Evolutionary conservation across 2,888 invertebrate species (phyloP), one percentile per base, ranked within the genome.

Genomic region (Erebia ligea): DNA sequence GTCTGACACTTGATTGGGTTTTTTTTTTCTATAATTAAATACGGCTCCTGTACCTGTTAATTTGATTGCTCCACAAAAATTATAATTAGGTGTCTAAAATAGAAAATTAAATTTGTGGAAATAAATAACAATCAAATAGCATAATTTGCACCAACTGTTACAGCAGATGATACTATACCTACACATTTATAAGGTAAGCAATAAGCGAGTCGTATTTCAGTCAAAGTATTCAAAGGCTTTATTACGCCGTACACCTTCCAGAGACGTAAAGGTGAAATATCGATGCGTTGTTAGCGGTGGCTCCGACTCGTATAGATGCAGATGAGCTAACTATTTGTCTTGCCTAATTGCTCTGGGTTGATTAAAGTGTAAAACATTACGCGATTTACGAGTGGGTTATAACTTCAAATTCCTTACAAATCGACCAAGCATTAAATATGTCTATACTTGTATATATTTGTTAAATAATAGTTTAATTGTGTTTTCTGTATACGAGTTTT

Each of bases 321-420:
- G 92, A 92, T 92, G 92, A 92, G 92, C 88, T 81, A 87, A 90
- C 91, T 92, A 92, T 92, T 92, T 92, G 90, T 92, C 91, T 92
- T 92, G 84, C 87, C 88, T 90, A 91, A 91, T 92, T 86, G 91
- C 85, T 85, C 85, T 85, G 86, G 89, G 85, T 92, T 92, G 92
- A 92, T 92, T 92, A 92, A 92, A 92, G 87, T 86, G 88, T 89
- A 89, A 92, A 92, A 90, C 91, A 91, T 90, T 92, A 88, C 91
- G 85, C 88, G 85, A 78, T 80, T 84, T 86, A 84, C 82, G 84
- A 82, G 82, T 85, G 15, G 40, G 17, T 79, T 80, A 76, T 76
- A 77, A 74, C 70, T 71, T 69, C 68, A 61, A 73, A 77, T 73
- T 76, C 67, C 63, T 68, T 13, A 21, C 13, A 54, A 19, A 19